Evolutionary conservation across 92 coral and sea anemone genomes (phyloP).

Genomic region (Isaurus tuberculatus): DNA sequence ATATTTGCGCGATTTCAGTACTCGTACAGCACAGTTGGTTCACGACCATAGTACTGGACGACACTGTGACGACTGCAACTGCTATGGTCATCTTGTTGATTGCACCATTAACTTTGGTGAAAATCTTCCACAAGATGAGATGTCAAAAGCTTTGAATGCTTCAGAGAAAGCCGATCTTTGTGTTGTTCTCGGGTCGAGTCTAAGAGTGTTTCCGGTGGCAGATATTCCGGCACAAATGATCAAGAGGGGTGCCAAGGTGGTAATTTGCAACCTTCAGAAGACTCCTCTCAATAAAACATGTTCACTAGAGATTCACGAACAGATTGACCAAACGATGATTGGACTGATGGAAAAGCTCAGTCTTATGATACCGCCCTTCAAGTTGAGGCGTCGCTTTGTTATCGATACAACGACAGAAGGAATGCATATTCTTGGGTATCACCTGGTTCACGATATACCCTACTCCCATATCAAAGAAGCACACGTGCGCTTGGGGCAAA

Average conservation of each 20-base stretch:
- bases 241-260: conserved; percentile 60
- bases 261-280: conserved; percentile 70
- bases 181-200: conserved; percentile 69
- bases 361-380: conserved; percentile 61
- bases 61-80: conserved; percentile 64
- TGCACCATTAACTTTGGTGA: conserved; percentile 79
- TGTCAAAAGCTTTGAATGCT: conserved; percentile 55
- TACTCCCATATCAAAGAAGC: conserved; percentile 69
- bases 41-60: conserved; percentile 74
- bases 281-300: conserved; percentile 61
- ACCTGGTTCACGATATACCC: conserved; percentile 70
- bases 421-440: conserved; percentile 73
- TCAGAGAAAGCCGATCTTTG: conserved; percentile 55
- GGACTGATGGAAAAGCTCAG: conserved; percentile 63
- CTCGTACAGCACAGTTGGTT: conserved; percentile 59
- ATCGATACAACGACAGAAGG: conserved; percentile 59
- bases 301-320: conserved; percentile 64
- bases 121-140: conserved; percentile 65
- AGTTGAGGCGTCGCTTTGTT: conserved; percentile 72
- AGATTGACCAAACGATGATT: conserved; percentile 56
- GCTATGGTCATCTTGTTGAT: conserved; percentile 66
- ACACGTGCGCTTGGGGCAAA: conserved; percentile 59
- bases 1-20: conserved; percentile 70
- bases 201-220: conserved; percentile 67
- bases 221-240: conserved; percentile 66